These are phyloP conservation scores for Aphidius ervi DNA, from an alignment of 1,140 invertebrate genomes.

Conservation along the genomic window DNA sequence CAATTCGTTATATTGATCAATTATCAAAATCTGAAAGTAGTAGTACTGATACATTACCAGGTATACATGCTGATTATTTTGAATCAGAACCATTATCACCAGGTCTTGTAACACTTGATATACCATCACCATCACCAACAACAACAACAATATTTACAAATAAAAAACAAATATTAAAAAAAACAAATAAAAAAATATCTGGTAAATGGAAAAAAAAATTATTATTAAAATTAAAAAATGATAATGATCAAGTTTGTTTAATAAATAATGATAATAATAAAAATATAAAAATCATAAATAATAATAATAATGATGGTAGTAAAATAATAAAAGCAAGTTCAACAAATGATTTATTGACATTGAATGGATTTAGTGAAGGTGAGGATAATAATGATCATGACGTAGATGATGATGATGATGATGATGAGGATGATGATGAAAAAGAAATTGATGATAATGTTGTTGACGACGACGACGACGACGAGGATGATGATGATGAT, in stretches of 20 bases:
- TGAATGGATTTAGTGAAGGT: slow-evolving; percentile 39
- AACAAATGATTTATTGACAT: slow-evolving; percentile 31
- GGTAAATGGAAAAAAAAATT: slow-evolving; percentile 10
- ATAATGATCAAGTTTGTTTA: background rate
- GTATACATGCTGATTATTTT: slow-evolving; percentile 43
- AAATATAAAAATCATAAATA: background rate
- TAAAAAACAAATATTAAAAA: background rate
- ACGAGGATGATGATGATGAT: slow-evolving; percentile 24
- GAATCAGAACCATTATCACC: slow-evolving; percentile 44
- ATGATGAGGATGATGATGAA: slow-evolving; percentile 22
- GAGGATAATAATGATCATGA: slow-evolving; percentile 26
- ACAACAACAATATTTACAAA: slow-evolving; percentile 23
- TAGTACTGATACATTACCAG: slow-evolving; percentile 47
- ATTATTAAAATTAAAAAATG: background rate
- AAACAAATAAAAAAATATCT: background rate
- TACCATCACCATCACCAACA: slow-evolving; percentile 29
- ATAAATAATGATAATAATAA: no score
- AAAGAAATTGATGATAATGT: slow-evolving; percentile 30
- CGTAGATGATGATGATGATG: slow-evolving; percentile 3
- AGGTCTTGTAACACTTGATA: slow-evolving; percentile 31
- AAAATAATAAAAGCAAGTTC: slow-evolving; percentile 11
- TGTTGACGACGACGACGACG: slow-evolving; percentile 23
- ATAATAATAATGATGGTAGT: slow-evolving; percentile 5
- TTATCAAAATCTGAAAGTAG: slow-evolving; percentile 39
- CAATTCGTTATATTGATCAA: slow-evolving; percentile 48